These are phyloP conservation scores for Dasypolia templi DNA, from an alignment of 2,888 invertebrate species.

Conservation along the genomic window DNA sequence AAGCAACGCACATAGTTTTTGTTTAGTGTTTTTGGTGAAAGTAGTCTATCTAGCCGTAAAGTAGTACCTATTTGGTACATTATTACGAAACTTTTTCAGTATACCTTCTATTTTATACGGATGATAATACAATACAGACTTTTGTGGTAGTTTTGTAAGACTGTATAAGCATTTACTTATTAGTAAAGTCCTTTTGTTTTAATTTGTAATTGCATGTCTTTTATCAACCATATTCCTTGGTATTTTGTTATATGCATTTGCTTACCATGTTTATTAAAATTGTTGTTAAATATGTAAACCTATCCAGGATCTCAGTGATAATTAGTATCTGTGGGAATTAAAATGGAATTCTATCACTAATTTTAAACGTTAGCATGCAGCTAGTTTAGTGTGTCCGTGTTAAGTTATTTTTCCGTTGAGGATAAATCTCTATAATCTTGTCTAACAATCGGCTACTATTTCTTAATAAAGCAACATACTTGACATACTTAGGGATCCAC, in stretches of 20 bases:
- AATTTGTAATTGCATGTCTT: too few relatives aligned
- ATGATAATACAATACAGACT: constrained; percentile 10
- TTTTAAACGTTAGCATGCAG: too few relatives aligned
- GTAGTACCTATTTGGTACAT: constrained; percentile 11
- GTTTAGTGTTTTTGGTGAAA: constrained; percentile 21
- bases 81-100: constrained; percentile 27
- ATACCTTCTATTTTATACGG: background rate
- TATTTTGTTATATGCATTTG: background rate
- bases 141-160: background rate
- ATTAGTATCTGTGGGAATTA: background rate
- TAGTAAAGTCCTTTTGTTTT: background rate
- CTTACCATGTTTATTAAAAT: background rate
- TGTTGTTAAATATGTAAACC: background rate
- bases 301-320: background rate
- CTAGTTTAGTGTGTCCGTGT: background rate
- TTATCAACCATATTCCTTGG: background rate
- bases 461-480: too few relatives aligned
- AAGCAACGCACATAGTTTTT: constrained; percentile 31
- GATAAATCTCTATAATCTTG: background rate
- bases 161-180: background rate
- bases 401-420: background rate
- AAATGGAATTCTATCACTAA: background rate
- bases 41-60: constrained; percentile 12
- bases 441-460: background rate
- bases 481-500: background rate